Evolutionary conservation across 2,797 vertebrate genomes (phyloP).

Genomic region (Pitangus sulphuratus): DNA sequence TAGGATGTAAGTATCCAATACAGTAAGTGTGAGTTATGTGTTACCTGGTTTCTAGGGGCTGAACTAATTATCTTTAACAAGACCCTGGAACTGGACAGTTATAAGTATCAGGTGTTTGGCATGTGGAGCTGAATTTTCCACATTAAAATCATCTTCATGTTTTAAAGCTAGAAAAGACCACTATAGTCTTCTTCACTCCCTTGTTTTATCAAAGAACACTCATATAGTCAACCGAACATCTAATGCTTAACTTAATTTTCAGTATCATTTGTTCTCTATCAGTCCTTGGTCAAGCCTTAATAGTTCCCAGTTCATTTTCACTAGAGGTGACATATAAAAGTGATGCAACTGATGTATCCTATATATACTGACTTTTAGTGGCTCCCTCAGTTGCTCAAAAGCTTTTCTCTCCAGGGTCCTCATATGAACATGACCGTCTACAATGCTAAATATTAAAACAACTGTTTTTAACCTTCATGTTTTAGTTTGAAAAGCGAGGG

Average conservation of each 20-base stretch:
- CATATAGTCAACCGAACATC: not conserved
- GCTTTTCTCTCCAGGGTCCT: not conserved
- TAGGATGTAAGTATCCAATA: not conserved
- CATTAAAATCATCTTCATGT: not conserved
- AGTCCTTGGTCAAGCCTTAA: not conserved
- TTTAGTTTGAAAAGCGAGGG: constrained; percentile 19
- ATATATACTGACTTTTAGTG: not conserved
- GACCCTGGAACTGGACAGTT: not conserved
- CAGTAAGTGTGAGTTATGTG: not conserved
- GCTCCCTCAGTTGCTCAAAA: not conserved
- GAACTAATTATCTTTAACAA: not conserved
- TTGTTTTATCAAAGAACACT: not conserved
- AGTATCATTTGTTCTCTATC: not conserved
- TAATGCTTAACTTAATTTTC: not conserved
- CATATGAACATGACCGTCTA: not conserved
- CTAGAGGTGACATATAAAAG: not conserved
- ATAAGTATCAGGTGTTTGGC: not conserved
- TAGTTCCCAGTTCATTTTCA: not conserved
- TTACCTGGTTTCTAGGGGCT: not conserved
- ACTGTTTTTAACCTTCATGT: constrained; percentile 1
- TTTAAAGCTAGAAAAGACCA: not conserved
- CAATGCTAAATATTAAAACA: constrained; percentile 31
- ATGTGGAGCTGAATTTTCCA: not conserved
- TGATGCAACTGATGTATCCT: not conserved
- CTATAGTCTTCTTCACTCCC: not conserved